Conservation (phyloP, 2,797 vertebrate genomes). For the Pipistrellus kuhlii region DNA sequence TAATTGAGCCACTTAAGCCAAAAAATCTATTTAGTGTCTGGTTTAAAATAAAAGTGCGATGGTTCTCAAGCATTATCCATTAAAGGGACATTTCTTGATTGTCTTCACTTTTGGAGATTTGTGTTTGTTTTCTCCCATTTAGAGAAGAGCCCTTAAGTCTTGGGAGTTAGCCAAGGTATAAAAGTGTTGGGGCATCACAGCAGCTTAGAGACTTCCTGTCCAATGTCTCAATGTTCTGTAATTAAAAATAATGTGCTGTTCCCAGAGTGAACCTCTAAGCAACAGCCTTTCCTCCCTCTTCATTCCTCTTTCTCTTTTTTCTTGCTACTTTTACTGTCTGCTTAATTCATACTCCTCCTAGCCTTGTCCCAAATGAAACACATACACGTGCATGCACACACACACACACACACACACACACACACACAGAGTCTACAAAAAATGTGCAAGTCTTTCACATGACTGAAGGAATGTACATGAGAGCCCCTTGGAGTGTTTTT, state of each 20-base stretch:
- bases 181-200: background rate
- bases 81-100: background rate
- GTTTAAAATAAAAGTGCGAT: background rate
- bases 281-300: background rate
- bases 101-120: conserved; percentile 21
- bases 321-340: background rate
- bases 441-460: background rate
- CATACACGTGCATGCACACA: background rate
- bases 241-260: background rate
- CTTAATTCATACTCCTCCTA: background rate
- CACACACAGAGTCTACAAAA: background rate
- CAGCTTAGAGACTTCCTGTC: background rate
- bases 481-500: background rate
- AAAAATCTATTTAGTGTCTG: background rate
- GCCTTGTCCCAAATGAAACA: background rate
- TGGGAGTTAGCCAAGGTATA: background rate
- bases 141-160: background rate
- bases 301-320: background rate
- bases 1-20: background rate
- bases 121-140: background rate
- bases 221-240: background rate
- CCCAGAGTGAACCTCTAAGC: background rate
- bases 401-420: too few relatives aligned
- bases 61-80: background rate
- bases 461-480: background rate